Evolutionary conservation across 2,797 vertebrate species (phyloP).

Genomic region (Amazona finschi): DNA sequence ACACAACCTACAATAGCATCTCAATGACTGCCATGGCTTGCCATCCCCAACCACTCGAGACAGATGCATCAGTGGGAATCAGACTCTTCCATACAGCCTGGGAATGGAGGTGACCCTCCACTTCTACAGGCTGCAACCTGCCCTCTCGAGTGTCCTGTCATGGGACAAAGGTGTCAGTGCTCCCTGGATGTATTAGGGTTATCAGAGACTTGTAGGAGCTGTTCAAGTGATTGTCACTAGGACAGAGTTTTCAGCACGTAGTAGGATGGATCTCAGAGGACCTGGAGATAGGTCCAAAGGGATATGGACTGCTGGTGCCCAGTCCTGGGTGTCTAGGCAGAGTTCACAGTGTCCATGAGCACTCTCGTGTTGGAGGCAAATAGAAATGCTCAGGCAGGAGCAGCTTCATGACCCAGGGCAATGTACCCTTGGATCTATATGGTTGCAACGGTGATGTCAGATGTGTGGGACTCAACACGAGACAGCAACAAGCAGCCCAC

Average conservation of each 20-base stretch:
- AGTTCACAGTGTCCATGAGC: not conserved
- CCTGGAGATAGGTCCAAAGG: not conserved
- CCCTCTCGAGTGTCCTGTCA: accelerated
- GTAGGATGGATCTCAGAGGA: not conserved
- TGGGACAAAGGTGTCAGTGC: not conserved
- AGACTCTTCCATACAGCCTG: accelerated
- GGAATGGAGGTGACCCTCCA: not conserved
- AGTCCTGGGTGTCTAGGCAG: not conserved
- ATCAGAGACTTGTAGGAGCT: not conserved
- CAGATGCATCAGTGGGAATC: not conserved
- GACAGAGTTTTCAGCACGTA: not conserved
- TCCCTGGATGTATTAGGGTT: not conserved
- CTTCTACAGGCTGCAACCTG: not conserved
- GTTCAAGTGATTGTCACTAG: not conserved
- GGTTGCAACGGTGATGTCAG: accelerated
- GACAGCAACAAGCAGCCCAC: not conserved
- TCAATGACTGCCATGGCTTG: accelerated
- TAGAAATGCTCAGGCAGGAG: not conserved
- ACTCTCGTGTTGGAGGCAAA: not conserved
- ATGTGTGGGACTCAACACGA: not conserved
- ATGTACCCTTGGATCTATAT: not conserved
- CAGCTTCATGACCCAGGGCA: not conserved
- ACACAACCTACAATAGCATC: accelerated
- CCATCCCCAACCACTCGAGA: accelerated
- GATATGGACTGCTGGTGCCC: not conserved